Base-by-base conservation (phyloP, 2,113 vertebrate genomes). In the Ptyas mucosa region DNA sequence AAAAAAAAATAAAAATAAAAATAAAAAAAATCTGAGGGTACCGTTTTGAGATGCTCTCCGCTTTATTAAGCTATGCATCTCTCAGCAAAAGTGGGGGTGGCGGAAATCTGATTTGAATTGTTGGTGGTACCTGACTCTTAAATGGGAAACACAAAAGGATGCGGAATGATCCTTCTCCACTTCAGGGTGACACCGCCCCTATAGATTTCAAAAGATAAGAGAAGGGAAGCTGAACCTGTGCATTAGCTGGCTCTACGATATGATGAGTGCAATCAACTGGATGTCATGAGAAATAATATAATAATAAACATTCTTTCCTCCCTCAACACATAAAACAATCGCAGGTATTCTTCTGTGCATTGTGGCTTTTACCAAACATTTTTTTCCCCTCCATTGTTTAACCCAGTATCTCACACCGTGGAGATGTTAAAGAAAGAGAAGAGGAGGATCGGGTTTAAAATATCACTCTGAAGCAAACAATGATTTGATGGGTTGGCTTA, bases 131-230 rank as follows among this genome's bases (percentile, higher is more conserved):
- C 95, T 93, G 88, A 94, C 92, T 96, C 91, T 94, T 93, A 89
- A 85, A 8, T 0, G 46, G 53, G 91, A 95, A 96, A 94, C 46
- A 96, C 94, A 97, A 96, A 92, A 96, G 94, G 89, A 94, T 93
- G 88, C 58, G 88, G 87, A 64, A 1, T 92, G 91, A 96, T 94
- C 95, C 95, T 92, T 93, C 75, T 26, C 91, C 94, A 92, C 93
- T 96, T 96, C 93, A 95, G 91, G 92, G 94, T 92, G 96, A 94
- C 94, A 94, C 53, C 94, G 92, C 91, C 89, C 20, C 29, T 14
- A 49, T 94, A 92, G 93, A 94, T 92, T 94, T 93, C 93, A 95
- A 95, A 96, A 97, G 93, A 94, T 88, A n/a, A n/a, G 9, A 53
- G 43, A 52, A 7, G 1, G 49, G 15, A 89, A 91, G 52, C 55